Percentiles rank a stretch among this genome's conserved stretches.
Conservation (phyloP, 1,140 invertebrate genomes). For the Solen grandis region DNA sequence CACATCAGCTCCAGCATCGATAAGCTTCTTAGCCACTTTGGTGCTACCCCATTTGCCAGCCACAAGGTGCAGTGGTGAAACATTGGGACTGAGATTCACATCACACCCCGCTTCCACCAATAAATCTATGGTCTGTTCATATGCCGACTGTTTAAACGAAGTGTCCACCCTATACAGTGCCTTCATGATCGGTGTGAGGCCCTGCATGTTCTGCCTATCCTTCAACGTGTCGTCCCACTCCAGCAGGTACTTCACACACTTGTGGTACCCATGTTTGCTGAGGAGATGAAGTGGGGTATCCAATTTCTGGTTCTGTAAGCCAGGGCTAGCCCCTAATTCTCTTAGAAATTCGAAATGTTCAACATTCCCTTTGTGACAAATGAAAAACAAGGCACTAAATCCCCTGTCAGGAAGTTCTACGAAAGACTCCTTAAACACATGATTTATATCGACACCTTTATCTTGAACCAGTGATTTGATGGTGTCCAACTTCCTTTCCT, state of each 20-base stretch:
- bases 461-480: conserved; percentile 50
- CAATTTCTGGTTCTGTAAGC: conserved; percentile 61
- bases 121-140: conserved; percentile 61
- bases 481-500: conserved; percentile 55
- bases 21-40: conserved; percentile 49
- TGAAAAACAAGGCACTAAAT: conserved; percentile 62
- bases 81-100: conserved; percentile 64
- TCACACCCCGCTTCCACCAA: conserved; percentile 62
- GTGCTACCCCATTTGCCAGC: conserved; percentile 57
- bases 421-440: conserved; percentile 61
- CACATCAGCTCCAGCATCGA: conserved; percentile 66
- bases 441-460: conserved; percentile 60
- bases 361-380: conserved; percentile 56
- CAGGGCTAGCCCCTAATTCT: conserved; percentile 55
- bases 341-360: conserved; percentile 55
- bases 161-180: conserved; percentile 63
- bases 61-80: conserved; percentile 66
- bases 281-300: conserved; percentile 66
- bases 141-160: conserved; percentile 54
- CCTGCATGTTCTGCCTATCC: conserved; percentile 65
- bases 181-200: conserved; percentile 66
- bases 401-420: conserved; percentile 55
- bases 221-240: conserved; percentile 48
- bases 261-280: conserved; percentile 63
- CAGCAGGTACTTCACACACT: conserved; percentile 61